Percentiles rank a stretch among this genome's conserved stretches.
phyloP scores from a whole-genome alignment of 2,113 vertebrate species.

The Tupaia chinensis region DNA sequence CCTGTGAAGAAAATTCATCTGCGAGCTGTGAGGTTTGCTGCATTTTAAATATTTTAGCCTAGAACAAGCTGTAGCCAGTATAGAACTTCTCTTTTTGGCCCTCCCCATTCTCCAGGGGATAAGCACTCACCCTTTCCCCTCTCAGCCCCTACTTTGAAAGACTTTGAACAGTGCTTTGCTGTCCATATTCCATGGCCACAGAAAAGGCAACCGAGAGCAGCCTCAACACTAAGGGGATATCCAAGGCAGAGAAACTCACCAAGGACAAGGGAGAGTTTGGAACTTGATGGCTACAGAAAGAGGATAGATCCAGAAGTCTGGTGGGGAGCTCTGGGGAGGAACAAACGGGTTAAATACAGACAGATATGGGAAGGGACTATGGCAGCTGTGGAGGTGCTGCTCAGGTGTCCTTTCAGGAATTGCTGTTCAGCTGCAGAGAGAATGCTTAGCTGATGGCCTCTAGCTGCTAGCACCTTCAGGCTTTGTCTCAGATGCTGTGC shows the following conservation, averaged over 20 bases:
- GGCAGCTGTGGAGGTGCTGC: neutral
- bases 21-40: constrained; percentile 8
- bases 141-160: neutral
- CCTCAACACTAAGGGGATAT: neutral
- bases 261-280: neutral
- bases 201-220: neutral
- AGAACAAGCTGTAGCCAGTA: neutral
- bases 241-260: neutral
- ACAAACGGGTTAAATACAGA: neutral
- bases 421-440: neutral
- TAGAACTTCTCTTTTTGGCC: neutral
- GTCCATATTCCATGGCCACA: neutral
- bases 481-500: neutral
- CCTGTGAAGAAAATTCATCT: constrained; percentile 13
- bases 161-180: neutral
- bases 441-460: neutral
- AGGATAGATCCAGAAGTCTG: neutral
- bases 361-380: too few relatives aligned
- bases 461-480: neutral
- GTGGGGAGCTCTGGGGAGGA: neutral
- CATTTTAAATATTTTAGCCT: neutral
- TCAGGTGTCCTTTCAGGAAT: neutral
- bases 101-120: neutral
- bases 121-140: neutral
- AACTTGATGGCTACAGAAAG: neutral